These are phyloP conservation scores for Oncorhynchus kisutch DNA, from an alignment of 2,113 vertebrate species.

Conservation along the genomic window DNA sequence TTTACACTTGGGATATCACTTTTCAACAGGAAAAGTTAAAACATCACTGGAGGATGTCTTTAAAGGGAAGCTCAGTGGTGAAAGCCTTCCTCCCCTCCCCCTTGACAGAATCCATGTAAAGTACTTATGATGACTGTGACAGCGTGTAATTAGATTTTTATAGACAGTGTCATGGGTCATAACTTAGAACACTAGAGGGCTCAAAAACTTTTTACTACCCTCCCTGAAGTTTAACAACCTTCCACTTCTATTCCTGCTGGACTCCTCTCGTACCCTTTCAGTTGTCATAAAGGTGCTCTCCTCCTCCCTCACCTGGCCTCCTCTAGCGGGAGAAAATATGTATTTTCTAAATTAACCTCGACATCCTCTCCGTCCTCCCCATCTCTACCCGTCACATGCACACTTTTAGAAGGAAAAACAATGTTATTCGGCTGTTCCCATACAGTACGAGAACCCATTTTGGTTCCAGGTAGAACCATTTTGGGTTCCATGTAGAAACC, in stretches of 20 bases:
- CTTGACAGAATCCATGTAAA: conserved; percentile 33
- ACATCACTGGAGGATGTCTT: not conserved
- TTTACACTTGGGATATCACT: no score
- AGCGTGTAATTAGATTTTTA: conserved; percentile 79
- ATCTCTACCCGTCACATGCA: not conserved
- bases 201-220: conserved; percentile 69
- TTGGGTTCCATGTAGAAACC: no score
- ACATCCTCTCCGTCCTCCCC: no score
- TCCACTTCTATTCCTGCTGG: conserved; percentile 38
- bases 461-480: no score
- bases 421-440: no score
- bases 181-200: conserved; percentile 70
- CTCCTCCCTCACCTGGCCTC: not conserved
- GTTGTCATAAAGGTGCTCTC: not conserved
- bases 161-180: conserved; percentile 64
- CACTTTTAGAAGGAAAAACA: not conserved
- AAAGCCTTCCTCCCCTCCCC: conserved; percentile 16
- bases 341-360: not conserved
- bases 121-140: conserved; percentile 76
- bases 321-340: not conserved
- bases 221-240: conserved; percentile 69
- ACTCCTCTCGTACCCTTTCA: conserved; percentile 10
- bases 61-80: conserved; percentile 16
- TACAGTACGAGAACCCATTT: no score
- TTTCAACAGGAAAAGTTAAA: no score